Evolutionary conservation across 2,113 vertebrate species (phyloP).

Genomic region (Alouatta palliata): DNA sequence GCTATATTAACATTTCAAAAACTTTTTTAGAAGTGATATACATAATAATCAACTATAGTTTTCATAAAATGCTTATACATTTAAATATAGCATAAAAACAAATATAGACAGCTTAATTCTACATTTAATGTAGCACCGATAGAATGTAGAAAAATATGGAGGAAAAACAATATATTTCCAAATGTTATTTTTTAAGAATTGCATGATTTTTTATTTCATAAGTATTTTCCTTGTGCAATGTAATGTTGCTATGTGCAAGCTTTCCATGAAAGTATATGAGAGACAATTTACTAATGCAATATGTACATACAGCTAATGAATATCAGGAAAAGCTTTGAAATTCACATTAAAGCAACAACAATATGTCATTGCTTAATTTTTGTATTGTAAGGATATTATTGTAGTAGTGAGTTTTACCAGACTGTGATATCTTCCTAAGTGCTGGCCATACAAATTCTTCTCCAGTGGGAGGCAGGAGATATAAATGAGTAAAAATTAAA

Average conservation of each 20-base stretch:
- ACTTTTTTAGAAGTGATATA: not conserved
- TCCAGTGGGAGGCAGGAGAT: not conserved
- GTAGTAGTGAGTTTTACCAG: not conserved
- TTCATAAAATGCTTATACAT: not conserved
- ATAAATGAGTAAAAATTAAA: constrained; percentile 14
- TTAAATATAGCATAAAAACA: not conserved
- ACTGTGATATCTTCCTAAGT: not conserved
- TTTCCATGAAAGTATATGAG: not conserved
- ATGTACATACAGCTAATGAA: not conserved
- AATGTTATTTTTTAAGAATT: not conserved
- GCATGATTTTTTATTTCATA: constrained; percentile 10
- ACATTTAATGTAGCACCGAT: not conserved
- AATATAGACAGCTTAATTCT: not conserved
- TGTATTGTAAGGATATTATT: not conserved
- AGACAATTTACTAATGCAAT: not conserved
- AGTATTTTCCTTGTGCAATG: not conserved
- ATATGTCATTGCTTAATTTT: constrained; percentile 9
- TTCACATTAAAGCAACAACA: not conserved
- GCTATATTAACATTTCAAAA: not conserved
- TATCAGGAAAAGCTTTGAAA: not conserved
- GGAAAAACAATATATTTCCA: not conserved
- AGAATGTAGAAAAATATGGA: not conserved
- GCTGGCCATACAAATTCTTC: not conserved
- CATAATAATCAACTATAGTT: not conserved
- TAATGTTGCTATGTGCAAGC: not conserved